Evolutionary conservation across 2,797 vertebrate species (phyloP).

Genomic region (Acomys russatus): DNA sequence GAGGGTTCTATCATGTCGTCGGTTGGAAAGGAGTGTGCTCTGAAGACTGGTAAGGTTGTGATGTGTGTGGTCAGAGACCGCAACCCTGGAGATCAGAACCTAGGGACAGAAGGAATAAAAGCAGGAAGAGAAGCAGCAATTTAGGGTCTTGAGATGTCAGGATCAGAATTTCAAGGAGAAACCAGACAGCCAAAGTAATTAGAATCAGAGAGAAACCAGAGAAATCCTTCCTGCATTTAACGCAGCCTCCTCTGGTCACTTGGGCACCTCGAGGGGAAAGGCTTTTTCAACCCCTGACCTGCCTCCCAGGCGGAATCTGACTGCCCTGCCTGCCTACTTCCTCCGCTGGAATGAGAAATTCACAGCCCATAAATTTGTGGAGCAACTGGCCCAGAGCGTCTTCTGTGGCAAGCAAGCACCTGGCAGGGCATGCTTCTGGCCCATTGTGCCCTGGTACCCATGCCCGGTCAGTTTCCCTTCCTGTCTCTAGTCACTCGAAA

Average conservation of each 20-base stretch:
- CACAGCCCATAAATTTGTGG: conserved; percentile 68
- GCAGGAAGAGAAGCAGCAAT: conserved; percentile 4
- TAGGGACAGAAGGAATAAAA: background rate
- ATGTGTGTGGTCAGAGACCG: background rate
- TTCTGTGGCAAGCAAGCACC: background rate
- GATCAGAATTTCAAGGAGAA: background rate
- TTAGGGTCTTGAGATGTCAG: conserved; percentile 49
- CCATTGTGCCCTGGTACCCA: background rate
- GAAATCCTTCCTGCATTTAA: background rate
- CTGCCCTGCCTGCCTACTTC: background rate
- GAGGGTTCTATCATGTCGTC: conserved; percentile 85
- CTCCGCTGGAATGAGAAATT: background rate
- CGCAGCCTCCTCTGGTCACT: background rate
- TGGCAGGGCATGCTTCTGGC: conserved; percentile 29
- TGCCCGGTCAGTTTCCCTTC: background rate
- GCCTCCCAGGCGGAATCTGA: background rate
- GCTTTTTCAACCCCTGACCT: background rate
- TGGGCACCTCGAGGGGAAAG: background rate
- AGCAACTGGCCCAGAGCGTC: background rate
- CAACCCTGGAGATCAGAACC: conserved; percentile 47
- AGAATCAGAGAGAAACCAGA: background rate
- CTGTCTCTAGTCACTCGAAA: background rate
- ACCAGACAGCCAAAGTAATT: background rate
- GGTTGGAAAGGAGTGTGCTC: conserved; percentile 66
- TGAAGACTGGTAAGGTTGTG: conserved; percentile 80